Evolutionary conservation across 35 echinoderm and acorn worm genomes (phyloP), one percentile per base, ranked within the genome.

Genomic region (Heliocidaris tuberculata): DNA sequence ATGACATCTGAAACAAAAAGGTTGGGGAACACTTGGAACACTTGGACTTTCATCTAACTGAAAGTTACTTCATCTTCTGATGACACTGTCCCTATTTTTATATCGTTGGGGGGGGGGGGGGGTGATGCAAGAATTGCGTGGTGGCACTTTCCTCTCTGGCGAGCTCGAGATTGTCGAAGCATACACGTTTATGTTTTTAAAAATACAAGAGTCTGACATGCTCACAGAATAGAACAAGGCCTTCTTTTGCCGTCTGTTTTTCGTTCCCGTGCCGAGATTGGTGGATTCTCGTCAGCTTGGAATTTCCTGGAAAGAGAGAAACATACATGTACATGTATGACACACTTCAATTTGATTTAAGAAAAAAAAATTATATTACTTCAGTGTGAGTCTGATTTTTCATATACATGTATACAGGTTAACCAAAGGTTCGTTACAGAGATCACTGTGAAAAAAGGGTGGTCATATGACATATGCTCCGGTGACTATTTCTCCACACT

Each of bases 221-320:
- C 60, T 27, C 27, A 78, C 19, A 78, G 65, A 78, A 78, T 78
- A 0, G 15, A 27, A 78, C 65, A 78, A 7, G 21, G 4, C 21
- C 15, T 2, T n/a, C 27, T 56, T 11, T 15, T 78, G 2, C 65
- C 21, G 17, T 78, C 7, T 6, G 21, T 5, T 78, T 78, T 78
- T 24, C 65, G 65, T 78, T n/a, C 17, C 17, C 24, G 65, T 21
- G 15, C 6, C 24, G 87, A 17, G 87, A 95, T 96, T 13, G 97
- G 96, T 31, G 97, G 97, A 31, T 98, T 98, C 86, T 98, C 95
- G 30, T 97, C 97, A 29, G 94, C 94, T 97, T 98, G 96, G 90
- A 98, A 98, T 86, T 94, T 95, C 88, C 97, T 98, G 94, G 24
- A 96, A 93, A 94, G 19, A 92, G 31, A 91, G 86, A 65, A 56